A percentile compares a stretch with the other conserved stretches of the same genome.
Evolutionary conservation across 2,797 vertebrate genomes (phyloP).

Genomic region (Chaetodon trifasciatus): DNA sequence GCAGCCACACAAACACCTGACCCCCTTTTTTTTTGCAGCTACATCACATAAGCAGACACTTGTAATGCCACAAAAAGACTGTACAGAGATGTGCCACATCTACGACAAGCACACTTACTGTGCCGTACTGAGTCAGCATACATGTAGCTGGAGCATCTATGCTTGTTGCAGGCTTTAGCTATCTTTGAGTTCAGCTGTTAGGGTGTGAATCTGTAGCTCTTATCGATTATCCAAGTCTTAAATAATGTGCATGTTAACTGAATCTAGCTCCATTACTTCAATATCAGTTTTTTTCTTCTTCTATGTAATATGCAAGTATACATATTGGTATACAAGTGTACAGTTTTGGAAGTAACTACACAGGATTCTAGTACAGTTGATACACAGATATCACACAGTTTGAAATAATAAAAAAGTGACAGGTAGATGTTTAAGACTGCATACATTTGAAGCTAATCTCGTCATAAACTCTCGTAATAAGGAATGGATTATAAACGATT

Average conservation of each 20-base stretch:
- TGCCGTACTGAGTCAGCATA: slow-evolving; percentile 50
- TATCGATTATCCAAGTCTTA: slow-evolving; percentile 51
- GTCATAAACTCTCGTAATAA: slow-evolving; percentile 48
- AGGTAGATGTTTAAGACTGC: slow-evolving; percentile 50
- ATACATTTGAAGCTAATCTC: slow-evolving; percentile 39
- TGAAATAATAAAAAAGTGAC: slow-evolving; percentile 54
- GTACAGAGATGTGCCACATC: slow-evolving; percentile 66
- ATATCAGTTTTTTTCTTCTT: slow-evolving; percentile 31
- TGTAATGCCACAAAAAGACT: slow-evolving; percentile 59
- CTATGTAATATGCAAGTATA: slow-evolving; percentile 70
- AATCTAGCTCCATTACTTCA: slow-evolving; percentile 56
- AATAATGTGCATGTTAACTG: slow-evolving; percentile 67
- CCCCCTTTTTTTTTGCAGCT: slow-evolving; percentile 55
- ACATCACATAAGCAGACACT: slow-evolving; percentile 75
- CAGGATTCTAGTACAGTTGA: slow-evolving; percentile 72
- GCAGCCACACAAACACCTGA: slow-evolving; percentile 55
- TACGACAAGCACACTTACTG: slow-evolving; percentile 56
- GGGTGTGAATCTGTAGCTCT: slow-evolving; percentile 61
- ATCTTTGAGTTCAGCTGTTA: slow-evolving; percentile 77
- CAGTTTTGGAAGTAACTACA: slow-evolving; percentile 68
- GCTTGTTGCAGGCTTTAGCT: slow-evolving; percentile 67
- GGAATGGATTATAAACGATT: slow-evolving; percentile 75
- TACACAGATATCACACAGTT: slow-evolving; percentile 67
- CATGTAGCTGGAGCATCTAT: slow-evolving; percentile 55
- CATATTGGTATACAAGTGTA: slow-evolving; percentile 62